These are phyloP conservation scores for Drosophila novamexicana DNA, from an alignment of 1,140 invertebrate genomes.

Conservation along the genomic window DNA sequence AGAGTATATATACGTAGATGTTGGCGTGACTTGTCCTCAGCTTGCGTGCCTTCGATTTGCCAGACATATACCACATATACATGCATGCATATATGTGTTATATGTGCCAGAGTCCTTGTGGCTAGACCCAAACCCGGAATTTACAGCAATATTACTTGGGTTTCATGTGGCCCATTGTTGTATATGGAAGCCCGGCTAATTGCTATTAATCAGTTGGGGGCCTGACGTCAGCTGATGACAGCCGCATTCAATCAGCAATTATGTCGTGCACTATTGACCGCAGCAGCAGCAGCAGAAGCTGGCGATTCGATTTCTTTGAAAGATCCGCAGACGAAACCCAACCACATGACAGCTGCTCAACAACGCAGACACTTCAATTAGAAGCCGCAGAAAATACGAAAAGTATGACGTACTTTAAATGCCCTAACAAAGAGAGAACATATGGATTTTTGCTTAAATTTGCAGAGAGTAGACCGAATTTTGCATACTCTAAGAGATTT, in stretches of 20 bases:
- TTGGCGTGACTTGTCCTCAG: constrained; percentile 31
- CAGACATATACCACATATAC: background rate
- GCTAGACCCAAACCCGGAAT: background rate
- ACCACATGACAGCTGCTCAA: constrained; percentile 42
- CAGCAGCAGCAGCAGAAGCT: constrained; percentile 9
- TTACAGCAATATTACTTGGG: background rate
- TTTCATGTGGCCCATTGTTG: background rate
- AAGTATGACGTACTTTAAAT: background rate
- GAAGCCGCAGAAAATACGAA: constrained; percentile 6
- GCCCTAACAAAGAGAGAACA: background rate
- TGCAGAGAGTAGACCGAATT: no score
- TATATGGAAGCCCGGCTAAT: constrained; percentile 49
- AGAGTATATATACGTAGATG: background rate
- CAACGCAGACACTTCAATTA: constrained; percentile 59
- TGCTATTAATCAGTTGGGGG: constrained; percentile 71
- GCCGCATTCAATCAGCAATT: constrained; percentile 64
- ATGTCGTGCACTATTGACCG: constrained; percentile 66
- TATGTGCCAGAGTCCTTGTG: constrained; percentile 1
- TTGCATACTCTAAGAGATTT: background rate
- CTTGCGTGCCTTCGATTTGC: constrained; percentile 13
- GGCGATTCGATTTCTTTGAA: constrained; percentile 31
- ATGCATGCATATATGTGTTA: background rate
- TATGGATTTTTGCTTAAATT: no score
- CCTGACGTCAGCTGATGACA: constrained; percentile 67
- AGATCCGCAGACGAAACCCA: constrained; percentile 41